Conservation (phyloP, 2,888 invertebrate genomes). For the Drosophila picticornis region DNA sequence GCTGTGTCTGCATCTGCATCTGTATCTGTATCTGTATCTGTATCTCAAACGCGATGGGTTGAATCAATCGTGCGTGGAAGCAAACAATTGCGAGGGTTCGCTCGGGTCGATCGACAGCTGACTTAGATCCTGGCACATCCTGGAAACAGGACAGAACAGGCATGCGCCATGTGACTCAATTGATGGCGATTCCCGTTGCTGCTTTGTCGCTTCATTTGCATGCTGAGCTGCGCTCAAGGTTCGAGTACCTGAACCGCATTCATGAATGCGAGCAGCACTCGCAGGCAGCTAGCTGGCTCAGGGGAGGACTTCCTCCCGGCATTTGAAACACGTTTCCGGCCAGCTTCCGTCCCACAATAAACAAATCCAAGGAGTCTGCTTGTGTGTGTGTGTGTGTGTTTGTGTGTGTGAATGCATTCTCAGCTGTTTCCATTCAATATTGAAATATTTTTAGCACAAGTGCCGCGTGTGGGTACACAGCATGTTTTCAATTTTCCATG, state of each 20-base stretch:
- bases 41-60: conserved; percentile 21
- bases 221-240: conserved; percentile 38
- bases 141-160: conserved; percentile 13
- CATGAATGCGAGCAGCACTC: conserved; percentile 7
- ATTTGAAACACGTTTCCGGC: conserved; percentile 63
- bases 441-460: conserved; percentile 66
- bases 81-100: conserved; percentile 13
- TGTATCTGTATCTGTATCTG: background rate
- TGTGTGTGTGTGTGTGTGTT: background rate
- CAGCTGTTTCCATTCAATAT: conserved; percentile 55
- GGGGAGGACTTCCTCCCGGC: conserved; percentile 49
- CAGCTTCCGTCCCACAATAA: conserved; percentile 50
- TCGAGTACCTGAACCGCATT: conserved; percentile 51
- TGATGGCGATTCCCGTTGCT: conserved; percentile 17
- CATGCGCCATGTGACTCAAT: conserved; percentile 66
- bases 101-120: conserved; percentile 54
- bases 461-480: conserved; percentile 46
- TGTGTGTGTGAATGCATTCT: conserved; percentile 44
- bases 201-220: conserved; percentile 57
- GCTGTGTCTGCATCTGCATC: background rate
- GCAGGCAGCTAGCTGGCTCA: conserved; percentile 9
- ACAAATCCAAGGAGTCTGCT: conserved; percentile 31
- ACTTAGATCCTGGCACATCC: conserved; percentile 37
- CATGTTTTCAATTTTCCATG: conserved; percentile 47
- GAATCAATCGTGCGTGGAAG: conserved; percentile 53